These are phyloP conservation scores for Synodontis membranacea DNA, from an alignment of 2,113 vertebrate genomes.

Conservation along the genomic window DNA sequence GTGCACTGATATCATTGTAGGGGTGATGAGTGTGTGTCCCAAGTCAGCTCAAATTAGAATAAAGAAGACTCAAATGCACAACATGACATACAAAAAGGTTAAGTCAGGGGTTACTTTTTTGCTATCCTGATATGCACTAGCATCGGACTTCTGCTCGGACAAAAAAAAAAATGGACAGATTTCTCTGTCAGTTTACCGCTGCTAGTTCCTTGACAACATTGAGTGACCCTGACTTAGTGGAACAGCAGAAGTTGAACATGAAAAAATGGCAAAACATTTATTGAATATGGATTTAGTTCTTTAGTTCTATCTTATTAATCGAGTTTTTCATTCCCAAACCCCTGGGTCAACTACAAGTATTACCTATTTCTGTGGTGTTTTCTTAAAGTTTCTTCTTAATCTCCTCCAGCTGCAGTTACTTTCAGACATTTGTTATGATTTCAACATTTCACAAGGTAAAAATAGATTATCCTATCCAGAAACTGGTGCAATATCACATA, in stretches of 20 bases:
- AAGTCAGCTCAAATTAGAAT: background rate
- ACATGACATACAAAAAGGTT: background rate
- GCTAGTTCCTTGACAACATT: background rate
- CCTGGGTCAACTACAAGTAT: background rate
- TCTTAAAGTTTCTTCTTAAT: background rate
- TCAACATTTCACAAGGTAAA: background rate
- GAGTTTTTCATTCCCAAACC: background rate
- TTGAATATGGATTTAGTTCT: background rate
- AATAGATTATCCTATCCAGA: background rate
- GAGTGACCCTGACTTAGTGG: background rate
- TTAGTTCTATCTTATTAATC: too few relatives aligned
- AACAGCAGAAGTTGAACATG: background rate
- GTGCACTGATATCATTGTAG: background rate
- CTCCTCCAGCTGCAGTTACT: background rate
- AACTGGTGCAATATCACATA: background rate
- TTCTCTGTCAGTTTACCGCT: background rate
- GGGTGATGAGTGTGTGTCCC: background rate
- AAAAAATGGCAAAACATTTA: background rate
- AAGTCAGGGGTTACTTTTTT: background rate
- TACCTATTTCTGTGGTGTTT: background rate
- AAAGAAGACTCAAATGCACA: background rate
- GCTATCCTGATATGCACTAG: background rate
- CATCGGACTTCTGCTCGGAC: background rate
- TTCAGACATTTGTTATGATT: background rate
- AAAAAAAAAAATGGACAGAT: background rate